These are phyloP conservation scores for Gallinago paraguaiae DNA, from an alignment of 2,113 vertebrate species.

Conservation along the genomic window DNA sequence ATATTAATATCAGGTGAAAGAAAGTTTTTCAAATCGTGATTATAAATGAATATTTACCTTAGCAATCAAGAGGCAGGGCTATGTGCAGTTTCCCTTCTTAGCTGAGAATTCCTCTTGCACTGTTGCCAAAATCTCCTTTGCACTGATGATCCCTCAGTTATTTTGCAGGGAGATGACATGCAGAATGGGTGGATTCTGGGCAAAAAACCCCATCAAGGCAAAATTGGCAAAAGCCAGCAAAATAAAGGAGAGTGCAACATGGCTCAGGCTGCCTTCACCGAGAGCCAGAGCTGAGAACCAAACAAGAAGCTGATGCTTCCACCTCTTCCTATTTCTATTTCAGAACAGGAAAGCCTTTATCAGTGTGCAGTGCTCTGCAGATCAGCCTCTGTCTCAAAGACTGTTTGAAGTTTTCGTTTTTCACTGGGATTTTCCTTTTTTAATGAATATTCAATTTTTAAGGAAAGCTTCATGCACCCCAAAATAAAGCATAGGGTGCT, in stretches of 20 bases:
- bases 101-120: background rate
- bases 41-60: background rate
- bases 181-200: background rate
- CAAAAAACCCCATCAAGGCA: background rate
- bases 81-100: background rate
- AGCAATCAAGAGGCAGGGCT: background rate
- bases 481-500: background rate
- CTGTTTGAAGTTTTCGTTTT: background rate
- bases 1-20: background rate
- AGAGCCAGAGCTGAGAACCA: background rate
- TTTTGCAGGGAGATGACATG: background rate
- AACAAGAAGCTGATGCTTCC: slow-evolving; percentile 33
- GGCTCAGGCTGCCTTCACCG: background rate
- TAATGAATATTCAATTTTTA: background rate
- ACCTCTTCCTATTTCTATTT: slow-evolving; percentile 46
- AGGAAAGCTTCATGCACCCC: background rate
- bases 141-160: background rate
- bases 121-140: background rate
- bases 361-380: background rate
- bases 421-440: background rate
- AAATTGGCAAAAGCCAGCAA: background rate
- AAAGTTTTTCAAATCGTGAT: background rate
- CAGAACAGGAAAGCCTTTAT: slow-evolving; percentile 40
- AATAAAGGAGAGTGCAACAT: background rate
- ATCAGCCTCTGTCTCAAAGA: background rate